Evolutionary conservation across 1,140 invertebrate species (phyloP).

Genomic region (Drepana arcuata): DNA sequence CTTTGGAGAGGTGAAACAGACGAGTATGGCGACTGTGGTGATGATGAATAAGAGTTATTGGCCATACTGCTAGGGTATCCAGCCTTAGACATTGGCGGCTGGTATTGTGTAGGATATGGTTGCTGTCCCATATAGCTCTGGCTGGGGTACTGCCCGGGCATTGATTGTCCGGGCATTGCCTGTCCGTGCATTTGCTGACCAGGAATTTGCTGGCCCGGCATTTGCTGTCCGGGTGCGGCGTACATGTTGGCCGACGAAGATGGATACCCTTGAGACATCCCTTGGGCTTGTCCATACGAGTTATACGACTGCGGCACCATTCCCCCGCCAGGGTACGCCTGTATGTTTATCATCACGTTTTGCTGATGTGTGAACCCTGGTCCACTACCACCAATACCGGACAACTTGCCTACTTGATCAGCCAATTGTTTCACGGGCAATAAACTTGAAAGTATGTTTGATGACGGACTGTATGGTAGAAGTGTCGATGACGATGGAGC

Average conservation of each 20-base stretch:
- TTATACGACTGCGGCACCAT: slow-evolving; percentile 43
- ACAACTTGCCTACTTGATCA: slow-evolving; percentile 64
- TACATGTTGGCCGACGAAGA: slow-evolving; percentile 34
- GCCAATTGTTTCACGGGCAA: slow-evolving; percentile 63
- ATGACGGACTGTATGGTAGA: slow-evolving; percentile 41
- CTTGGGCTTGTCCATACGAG: slow-evolving; percentile 20
- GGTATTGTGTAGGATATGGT: slow-evolving; percentile 39
- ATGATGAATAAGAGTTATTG: slow-evolving; percentile 23
- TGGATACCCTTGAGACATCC: slow-evolving; percentile 18
- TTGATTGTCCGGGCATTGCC: slow-evolving; percentile 13
- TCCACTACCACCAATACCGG: slow-evolving; percentile 30
- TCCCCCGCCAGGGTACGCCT: slow-evolving; percentile 59
- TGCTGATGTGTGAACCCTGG: slow-evolving; percentile 64
- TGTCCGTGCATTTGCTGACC: not conserved
- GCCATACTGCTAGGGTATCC: slow-evolving; percentile 28
- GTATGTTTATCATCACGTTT: slow-evolving; percentile 70
- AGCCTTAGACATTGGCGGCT: slow-evolving; percentile 35
- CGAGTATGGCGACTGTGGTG: slow-evolving; percentile 48
- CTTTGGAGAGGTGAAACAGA: slow-evolving; percentile 44
- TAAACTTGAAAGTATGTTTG: slow-evolving; percentile 48
- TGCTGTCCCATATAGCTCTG: slow-evolving; percentile 37
- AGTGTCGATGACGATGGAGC: slow-evolving; percentile 31
- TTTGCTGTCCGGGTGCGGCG: slow-evolving; percentile 22
- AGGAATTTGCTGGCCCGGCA: slow-evolving; percentile 40
- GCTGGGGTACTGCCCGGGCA: slow-evolving; percentile 35